A percentile compares a stretch with the other conserved stretches of the same genome.
Evolutionary conservation across 35 echinoderm and acorn worm genomes (phyloP).

Genomic region (Holothuria glaberrima): DNA sequence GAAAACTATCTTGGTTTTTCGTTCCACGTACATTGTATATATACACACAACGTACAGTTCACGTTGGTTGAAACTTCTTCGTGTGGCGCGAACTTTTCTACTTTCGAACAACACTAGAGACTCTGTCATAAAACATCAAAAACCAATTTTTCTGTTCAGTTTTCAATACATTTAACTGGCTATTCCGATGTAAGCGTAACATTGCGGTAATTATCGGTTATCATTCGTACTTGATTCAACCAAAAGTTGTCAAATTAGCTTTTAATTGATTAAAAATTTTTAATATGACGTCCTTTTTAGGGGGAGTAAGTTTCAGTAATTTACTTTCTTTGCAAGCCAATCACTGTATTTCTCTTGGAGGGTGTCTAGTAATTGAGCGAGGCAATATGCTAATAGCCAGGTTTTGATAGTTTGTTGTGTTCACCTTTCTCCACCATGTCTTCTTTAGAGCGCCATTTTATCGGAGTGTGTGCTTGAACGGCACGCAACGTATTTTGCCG

Average conservation of each 20-base stretch:
- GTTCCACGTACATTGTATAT: too few species aligned
- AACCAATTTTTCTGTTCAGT: too few species aligned
- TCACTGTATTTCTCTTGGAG: conserved; percentile 44
- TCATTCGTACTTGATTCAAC: background rate
- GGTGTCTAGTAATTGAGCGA: conserved; percentile 43
- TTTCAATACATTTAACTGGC: background rate
- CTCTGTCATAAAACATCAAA: background rate
- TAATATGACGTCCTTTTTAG: background rate
- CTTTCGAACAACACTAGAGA: background rate
- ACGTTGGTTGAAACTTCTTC: background rate
- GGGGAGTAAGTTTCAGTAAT: background rate
- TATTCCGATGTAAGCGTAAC: background rate
- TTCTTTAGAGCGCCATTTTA: conserved; percentile 58
- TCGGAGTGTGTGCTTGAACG: background rate
- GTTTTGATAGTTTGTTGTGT: conserved; percentile 40
- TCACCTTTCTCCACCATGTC: conserved; percentile 44
- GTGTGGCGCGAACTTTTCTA: conserved; percentile 29
- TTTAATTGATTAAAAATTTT: background rate
- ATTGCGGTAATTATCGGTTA: background rate
- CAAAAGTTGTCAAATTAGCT: background rate
- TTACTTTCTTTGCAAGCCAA: conserved; percentile 1
- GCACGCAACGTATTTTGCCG: background rate
- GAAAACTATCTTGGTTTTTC: too few species aligned
- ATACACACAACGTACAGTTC: too few species aligned
- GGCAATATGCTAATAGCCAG: conserved; percentile 53